A percentile compares a stretch with the other conserved stretches of the same genome.
These are phyloP conservation scores for Dolichopus griseipennis DNA, from an alignment of 2,888 invertebrate species.

Conservation along the genomic window DNA sequence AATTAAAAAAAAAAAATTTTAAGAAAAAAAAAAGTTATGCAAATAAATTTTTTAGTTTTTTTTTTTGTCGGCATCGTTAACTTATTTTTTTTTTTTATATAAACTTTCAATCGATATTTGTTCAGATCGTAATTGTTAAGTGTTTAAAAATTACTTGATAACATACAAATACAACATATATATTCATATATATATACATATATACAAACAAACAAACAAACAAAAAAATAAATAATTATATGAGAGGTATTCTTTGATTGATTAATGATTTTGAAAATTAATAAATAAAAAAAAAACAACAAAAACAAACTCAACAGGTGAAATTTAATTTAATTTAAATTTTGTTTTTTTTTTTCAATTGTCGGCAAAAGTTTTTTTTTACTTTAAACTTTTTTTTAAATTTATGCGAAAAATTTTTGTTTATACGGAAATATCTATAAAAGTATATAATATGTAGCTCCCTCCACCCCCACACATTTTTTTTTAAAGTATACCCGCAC, in stretches of 20 bases:
- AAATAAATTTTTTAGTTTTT: neutral
- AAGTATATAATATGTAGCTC: too few relatives aligned
- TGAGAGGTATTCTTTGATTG: neutral
- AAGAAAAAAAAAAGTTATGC: neutral
- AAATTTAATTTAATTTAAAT: neutral
- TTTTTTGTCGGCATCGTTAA: slow-evolving; percentile 1
- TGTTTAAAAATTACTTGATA: neutral
- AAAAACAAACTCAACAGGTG: neutral
- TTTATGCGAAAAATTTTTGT: too few relatives aligned
- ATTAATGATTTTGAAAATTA: slow-evolving; percentile 1
- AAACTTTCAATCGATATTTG: slow-evolving; percentile 6
- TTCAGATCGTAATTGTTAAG: neutral
- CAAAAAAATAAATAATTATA: too few relatives aligned
- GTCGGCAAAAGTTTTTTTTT: neutral
- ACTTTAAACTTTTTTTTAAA: too few relatives aligned
- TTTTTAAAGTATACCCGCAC: too few relatives aligned
- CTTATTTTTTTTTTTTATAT: neutral
- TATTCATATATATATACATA: neutral
- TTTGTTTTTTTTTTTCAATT: neutral
- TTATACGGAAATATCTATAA: too few relatives aligned
- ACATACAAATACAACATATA: neutral
- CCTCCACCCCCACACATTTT: too few relatives aligned
- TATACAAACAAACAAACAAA: neutral
- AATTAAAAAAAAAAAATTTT: neutral
- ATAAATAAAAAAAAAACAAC: neutral